Conservation (phyloP, 2,113 vertebrate species). For the Leptodactylus fuscus region DNA sequence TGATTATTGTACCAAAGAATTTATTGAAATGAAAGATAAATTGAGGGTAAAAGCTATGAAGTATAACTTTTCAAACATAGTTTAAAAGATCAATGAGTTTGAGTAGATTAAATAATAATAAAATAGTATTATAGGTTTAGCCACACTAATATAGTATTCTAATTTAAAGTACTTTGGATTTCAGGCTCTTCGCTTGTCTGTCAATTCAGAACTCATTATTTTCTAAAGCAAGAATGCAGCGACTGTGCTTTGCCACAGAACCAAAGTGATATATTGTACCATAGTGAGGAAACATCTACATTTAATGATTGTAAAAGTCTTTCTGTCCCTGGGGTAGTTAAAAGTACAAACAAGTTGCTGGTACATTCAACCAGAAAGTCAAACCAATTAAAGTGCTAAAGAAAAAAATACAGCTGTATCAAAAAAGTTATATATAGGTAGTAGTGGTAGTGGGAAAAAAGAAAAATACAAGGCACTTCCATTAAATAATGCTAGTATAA, state of each 20-base stretch:
- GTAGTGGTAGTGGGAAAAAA: neutral
- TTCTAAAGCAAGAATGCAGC: conserved; percentile 9
- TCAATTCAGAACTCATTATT: conserved; percentile 45
- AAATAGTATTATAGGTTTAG: neutral
- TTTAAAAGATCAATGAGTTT: too few species aligned
- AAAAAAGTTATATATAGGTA: conserved; percentile 28
- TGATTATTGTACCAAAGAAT: neutral
- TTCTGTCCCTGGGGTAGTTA: conserved; percentile 48
- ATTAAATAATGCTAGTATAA: neutral
- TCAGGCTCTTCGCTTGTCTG: conserved; percentile 11
- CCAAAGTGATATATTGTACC: conserved; percentile 39
- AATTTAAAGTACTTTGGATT: conserved; percentile 17
- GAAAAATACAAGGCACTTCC: neutral
- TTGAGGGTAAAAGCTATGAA: too few species aligned
- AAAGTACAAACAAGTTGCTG: conserved; percentile 56
- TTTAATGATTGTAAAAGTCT: conserved; percentile 51
- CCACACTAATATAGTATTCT: neutral
- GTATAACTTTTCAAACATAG: neutral
- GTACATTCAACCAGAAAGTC: conserved; percentile 50
- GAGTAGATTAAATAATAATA: neutral
- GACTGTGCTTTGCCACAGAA: conserved; percentile 31
- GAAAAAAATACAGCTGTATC: conserved; percentile 26
- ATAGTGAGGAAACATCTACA: conserved; percentile 39
- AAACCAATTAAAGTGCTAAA: conserved; percentile 54
- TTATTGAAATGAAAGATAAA: neutral